phyloP scores from a whole-genome alignment of 2,888 invertebrate species.

The Catonia carolina region DNA sequence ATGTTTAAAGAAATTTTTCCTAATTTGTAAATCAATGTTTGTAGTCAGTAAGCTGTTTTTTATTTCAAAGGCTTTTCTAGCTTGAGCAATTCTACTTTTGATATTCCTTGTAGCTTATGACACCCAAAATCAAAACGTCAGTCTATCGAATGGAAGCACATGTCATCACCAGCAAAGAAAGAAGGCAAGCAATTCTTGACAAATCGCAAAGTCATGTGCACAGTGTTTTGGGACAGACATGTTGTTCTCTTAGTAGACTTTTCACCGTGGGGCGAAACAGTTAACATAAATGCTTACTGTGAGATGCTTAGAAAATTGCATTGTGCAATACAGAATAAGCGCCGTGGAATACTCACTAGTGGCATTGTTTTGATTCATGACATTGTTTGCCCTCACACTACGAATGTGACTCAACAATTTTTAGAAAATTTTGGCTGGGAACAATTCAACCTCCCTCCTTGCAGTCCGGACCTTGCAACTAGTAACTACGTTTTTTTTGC shows the following conservation, averaged over 20 bases:
- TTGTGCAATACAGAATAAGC: conserved; percentile 18
- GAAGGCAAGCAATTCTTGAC: not conserved
- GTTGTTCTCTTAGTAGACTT: conserved; percentile 15
- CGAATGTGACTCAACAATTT: conserved; percentile 12
- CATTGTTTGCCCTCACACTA: conserved; percentile 24
- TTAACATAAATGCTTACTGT: conserved; percentile 19
- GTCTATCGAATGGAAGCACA: not conserved
- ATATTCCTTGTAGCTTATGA: too few species aligned
- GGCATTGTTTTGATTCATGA: conserved; percentile 23
- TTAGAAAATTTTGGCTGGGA: conserved; percentile 21
- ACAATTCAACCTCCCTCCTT: conserved; percentile 18
- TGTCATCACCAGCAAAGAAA: not conserved
- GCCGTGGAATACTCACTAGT: conserved; percentile 22
- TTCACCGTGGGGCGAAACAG: conserved; percentile 10
- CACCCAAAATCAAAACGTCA: not conserved
- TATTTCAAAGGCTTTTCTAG: too few species aligned
- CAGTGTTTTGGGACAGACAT: conserved; percentile 18
- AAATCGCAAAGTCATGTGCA: conserved; percentile 11
- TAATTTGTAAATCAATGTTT: too few species aligned
- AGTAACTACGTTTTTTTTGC: conserved; percentile 25
- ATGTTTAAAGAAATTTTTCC: too few species aligned
- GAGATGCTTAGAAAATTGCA: conserved; percentile 18
- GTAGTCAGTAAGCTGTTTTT: too few species aligned
- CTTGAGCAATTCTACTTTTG: too few species aligned
- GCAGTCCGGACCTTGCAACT: conserved; percentile 23